These are phyloP conservation scores for Oscheius sp. DNA, from an alignment of 2,888 invertebrate genomes.

Conservation along the genomic window DNA sequence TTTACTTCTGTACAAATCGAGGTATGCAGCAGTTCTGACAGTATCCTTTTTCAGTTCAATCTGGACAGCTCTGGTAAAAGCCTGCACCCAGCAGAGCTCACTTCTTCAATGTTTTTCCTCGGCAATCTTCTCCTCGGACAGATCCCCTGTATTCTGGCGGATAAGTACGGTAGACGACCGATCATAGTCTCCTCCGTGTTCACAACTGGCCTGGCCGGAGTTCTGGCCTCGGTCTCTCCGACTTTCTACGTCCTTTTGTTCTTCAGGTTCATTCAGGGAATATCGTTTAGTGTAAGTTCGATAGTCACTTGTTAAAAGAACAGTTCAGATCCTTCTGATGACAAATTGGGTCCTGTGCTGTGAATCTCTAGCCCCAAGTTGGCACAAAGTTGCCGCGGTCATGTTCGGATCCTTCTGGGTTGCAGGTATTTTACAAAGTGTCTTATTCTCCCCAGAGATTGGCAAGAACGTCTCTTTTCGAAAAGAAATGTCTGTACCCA, in stretches of 20 bases:
- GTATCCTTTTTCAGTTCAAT: conserved; percentile 28
- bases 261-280: conserved; percentile 51
- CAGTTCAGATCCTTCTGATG: conserved; percentile 50
- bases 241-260: conserved; percentile 46
- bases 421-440: conserved; percentile 3
- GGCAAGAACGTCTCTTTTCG: too few relatives aligned
- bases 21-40: conserved; percentile 1
- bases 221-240: conserved; percentile 47
- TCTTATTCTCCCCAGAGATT: too few relatives aligned
- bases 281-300: conserved; percentile 45
- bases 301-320: too few relatives aligned
- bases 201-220: conserved; percentile 47
- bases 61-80: conserved; percentile 38
- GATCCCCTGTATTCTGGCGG: conserved; percentile 46
- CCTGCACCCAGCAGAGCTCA: conserved; percentile 54
- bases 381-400: conserved; percentile 51
- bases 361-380: conserved; percentile 49
- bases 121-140: conserved; percentile 53
- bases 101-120: conserved; percentile 48
- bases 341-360: conserved; percentile 58
- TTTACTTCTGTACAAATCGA: conserved; percentile 51
- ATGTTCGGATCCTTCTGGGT: conserved; percentile 54
- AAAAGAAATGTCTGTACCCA: too few relatives aligned
- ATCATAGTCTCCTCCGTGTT: conserved; percentile 47
- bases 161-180: conserved; percentile 52